These are phyloP conservation scores for Caradrina clavipalpis DNA, from an alignment of 2,888 invertebrate genomes.

Conservation along the genomic window DNA sequence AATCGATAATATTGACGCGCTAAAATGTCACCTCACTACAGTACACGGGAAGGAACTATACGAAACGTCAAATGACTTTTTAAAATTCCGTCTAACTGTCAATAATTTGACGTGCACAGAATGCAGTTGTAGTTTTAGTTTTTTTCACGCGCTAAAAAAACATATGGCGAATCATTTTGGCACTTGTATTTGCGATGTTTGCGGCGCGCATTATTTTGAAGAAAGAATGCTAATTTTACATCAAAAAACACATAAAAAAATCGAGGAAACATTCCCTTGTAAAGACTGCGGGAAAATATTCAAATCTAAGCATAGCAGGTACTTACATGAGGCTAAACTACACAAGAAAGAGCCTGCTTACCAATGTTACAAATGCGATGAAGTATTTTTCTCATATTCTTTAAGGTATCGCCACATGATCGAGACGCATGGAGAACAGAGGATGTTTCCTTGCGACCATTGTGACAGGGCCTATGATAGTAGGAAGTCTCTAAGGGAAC, in stretches of 20 bases:
- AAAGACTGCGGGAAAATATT: conserved; percentile 86
- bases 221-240: conserved; percentile 84
- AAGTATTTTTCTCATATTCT: conserved; percentile 81
- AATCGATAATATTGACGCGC: conserved; percentile 73
- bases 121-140: conserved; percentile 75
- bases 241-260: conserved; percentile 77
- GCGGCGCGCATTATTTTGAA: conserved; percentile 87
- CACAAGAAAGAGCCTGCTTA: conserved; percentile 84
- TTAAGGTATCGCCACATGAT: conserved; percentile 83
- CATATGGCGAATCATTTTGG: conserved; percentile 86
- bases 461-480: conserved; percentile 85
- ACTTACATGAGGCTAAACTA: conserved; percentile 79
- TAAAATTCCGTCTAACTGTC: conserved; percentile 78
- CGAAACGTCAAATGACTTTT: conserved; percentile 75
- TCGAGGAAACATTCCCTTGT: conserved; percentile 87
- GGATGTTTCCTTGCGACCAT: conserved; percentile 80
- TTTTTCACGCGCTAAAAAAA: conserved; percentile 83
- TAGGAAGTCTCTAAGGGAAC: conserved; percentile 82
- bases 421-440: conserved; percentile 79
- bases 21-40: conserved; percentile 75
- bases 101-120: conserved; percentile 76
- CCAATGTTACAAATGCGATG: conserved; percentile 85
- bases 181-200: conserved; percentile 83
- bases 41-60: conserved; percentile 73
- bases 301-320: conserved; percentile 82